Evolutionary conservation across 1,140 invertebrate species (phyloP).

Genomic region (Heliothis virescens): DNA sequence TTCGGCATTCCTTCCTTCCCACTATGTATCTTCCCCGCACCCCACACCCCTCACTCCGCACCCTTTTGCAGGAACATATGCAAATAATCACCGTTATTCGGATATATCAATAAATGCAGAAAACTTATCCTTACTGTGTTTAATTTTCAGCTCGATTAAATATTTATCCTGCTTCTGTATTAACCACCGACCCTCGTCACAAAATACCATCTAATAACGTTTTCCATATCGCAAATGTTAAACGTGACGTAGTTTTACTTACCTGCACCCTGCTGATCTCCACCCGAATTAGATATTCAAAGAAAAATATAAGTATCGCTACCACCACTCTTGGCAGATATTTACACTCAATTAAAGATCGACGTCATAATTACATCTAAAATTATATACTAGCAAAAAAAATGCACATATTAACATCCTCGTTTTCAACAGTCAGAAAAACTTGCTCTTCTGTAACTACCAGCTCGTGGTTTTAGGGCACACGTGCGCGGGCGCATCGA

Average conservation of each 20-base stretch:
- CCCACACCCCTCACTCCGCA: neutral
- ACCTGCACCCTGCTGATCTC: no score
- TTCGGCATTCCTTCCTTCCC: neutral
- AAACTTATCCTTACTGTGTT: neutral
- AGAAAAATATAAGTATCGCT: no score
- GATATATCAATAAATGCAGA: neutral
- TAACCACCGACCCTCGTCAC: no score
- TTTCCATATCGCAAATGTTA: no score
- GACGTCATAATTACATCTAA: no score
- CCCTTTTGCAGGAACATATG: conserved; percentile 1
- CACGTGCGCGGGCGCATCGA: conserved; percentile 32
- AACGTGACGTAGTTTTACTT: no score
- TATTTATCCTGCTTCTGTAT: neutral
- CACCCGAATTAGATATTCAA: neutral
- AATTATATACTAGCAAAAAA: no score
- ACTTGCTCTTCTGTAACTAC: neutral
- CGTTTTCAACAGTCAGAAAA: neutral
- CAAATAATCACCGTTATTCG: conserved; percentile 20
- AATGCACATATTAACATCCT: neutral
- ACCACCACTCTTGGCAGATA: no score
- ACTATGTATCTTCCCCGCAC: neutral
- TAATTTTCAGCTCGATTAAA: neutral
- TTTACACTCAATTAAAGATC: no score
- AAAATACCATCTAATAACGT: no score
- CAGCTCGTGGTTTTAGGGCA: conserved; percentile 2